Evolutionary conservation across 1,140 invertebrate genomes (phyloP).

Genomic region (Bombus impatiens): DNA sequence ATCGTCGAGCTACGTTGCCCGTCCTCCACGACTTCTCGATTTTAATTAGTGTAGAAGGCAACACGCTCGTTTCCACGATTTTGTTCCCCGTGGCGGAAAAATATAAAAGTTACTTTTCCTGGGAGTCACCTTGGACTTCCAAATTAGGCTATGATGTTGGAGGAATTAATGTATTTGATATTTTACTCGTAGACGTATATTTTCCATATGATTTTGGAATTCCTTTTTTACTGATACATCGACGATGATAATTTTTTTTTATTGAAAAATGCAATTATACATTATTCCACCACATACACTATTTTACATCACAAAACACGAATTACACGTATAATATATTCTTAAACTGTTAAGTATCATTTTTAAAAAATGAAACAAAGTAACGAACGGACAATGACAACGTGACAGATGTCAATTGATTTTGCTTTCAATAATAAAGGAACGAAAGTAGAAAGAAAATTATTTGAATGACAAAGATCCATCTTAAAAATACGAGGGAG

Average conservation of each 20-base stretch:
- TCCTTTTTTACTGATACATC: neutral
- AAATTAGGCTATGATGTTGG: neutral
- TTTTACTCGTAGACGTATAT: neutral
- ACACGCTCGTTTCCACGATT: neutral
- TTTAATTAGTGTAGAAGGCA: constrained; percentile 38
- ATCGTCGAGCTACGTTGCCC: neutral
- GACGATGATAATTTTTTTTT: neutral
- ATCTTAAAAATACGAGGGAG: neutral
- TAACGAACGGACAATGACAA: neutral
- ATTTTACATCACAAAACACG: neutral
- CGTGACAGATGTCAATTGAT: neutral
- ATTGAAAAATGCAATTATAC: neutral
- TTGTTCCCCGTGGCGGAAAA: neutral
- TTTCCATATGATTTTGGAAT: no score
- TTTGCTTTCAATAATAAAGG: no score
- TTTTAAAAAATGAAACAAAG: neutral
- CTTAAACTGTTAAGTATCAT: neutral
- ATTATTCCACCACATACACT: neutral
- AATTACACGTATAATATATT: neutral
- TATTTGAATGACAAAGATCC: neutral
- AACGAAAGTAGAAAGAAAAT: neutral
- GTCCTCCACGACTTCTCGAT: constrained; percentile 17
- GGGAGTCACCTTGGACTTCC: neutral
- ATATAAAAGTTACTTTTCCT: neutral
- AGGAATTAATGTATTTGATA: neutral